phyloP scores from a whole-genome alignment of 2,888 invertebrate species.

The Acanthoscelides obtectus region DNA sequence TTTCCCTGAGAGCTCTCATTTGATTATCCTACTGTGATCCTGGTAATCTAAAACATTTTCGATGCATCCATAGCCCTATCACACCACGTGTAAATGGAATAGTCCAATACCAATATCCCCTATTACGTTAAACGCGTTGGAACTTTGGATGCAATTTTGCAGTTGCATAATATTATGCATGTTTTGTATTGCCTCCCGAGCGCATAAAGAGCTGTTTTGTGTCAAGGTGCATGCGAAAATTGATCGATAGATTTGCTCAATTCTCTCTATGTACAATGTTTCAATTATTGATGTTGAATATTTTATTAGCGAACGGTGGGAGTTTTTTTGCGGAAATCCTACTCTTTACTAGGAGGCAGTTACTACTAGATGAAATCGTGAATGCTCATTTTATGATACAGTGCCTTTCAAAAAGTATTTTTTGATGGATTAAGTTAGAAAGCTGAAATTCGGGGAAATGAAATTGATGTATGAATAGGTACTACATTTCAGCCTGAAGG shows the following conservation, averaged over 20 bases:
- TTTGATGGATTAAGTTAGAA: no score
- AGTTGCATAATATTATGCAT: neutral
- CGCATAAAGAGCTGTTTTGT: neutral
- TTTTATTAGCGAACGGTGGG: neutral
- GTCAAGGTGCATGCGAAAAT: neutral
- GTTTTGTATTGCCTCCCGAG: neutral
- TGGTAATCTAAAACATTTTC: neutral
- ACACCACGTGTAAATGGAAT: neutral
- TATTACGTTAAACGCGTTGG: neutral
- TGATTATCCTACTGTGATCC: neutral
- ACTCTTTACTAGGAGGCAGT: no score
- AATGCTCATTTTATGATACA: no score
- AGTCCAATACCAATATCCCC: neutral
- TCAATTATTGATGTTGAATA: neutral
- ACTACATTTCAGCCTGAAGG: no score
- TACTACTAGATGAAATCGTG: no score
- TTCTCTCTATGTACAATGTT: neutral
- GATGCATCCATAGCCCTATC: neutral
- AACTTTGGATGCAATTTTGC: neutral
- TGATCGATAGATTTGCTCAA: neutral
- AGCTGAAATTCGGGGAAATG: no score
- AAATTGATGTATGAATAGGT: no score
- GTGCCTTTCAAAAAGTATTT: no score
- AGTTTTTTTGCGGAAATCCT: no score
- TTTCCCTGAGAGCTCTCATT: neutral